A percentile compares a stretch with the other conserved stretches of the same genome.
These are phyloP conservation scores for Torymus aiolomorphi DNA, from an alignment of 2,888 invertebrate genomes.

Conservation along the genomic window DNA sequence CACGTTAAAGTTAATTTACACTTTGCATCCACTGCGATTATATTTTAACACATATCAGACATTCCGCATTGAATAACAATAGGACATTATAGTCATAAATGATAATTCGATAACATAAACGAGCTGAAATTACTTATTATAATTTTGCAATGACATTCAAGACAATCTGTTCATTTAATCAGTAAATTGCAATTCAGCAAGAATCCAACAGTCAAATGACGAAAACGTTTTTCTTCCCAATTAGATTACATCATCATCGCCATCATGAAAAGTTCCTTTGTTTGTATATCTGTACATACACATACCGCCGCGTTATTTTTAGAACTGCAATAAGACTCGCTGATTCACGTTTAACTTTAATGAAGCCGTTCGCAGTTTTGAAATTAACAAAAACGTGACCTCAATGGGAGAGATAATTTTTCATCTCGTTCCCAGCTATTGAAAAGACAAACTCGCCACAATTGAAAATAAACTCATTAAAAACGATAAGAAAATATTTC, in stretches of 20 bases:
- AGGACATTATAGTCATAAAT: background rate
- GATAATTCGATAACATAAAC: no score
- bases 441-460: conserved; percentile 6
- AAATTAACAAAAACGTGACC: conserved; percentile 27
- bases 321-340: conserved; percentile 37
- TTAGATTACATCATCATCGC: conserved; percentile 43
- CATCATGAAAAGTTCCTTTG: conserved; percentile 45
- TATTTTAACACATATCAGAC: no score
- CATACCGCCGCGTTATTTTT: conserved; percentile 34
- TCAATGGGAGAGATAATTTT: conserved; percentile 23
- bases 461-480: conserved; percentile 25
- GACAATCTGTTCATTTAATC: conserved; percentile 17
- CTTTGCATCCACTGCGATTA: no score
- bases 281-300: conserved; percentile 31
- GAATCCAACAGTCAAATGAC: conserved; percentile 11
- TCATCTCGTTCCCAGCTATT: background rate
- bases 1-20: no score
- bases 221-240: conserved; percentile 44
- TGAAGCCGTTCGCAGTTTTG: conserved; percentile 25
- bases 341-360: conserved; percentile 42
- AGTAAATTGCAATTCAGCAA: conserved; percentile 24
- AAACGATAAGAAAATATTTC: conserved; percentile 12
- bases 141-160: conserved; percentile 4
- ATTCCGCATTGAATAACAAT: background rate
- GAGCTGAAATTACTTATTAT: background rate